These are phyloP conservation scores for Cebidichthys violaceus DNA, from an alignment of 2,113 vertebrate genomes.

Conservation along the genomic window DNA sequence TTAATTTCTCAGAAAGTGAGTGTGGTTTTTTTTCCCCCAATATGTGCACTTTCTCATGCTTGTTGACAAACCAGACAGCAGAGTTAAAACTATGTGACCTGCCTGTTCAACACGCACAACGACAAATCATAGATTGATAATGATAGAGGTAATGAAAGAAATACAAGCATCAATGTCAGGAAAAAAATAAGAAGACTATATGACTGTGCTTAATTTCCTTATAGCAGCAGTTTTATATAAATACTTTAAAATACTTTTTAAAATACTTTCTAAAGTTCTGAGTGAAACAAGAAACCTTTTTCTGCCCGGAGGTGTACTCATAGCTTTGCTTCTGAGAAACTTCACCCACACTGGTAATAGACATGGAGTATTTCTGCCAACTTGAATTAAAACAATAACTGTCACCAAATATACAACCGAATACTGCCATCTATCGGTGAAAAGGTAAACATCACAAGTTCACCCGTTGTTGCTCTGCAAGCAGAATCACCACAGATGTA, in stretches of 20 bases:
- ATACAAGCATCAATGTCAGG: background rate
- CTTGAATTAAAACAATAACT: background rate
- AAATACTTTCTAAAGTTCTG: background rate
- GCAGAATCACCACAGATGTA: background rate
- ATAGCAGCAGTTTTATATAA: background rate
- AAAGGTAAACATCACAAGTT: background rate
- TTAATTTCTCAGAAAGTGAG: conserved; percentile 56
- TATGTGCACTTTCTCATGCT: background rate
- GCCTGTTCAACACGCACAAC: background rate
- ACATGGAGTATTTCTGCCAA: background rate
- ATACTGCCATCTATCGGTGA: conserved; percentile 54
- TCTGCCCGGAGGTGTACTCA: background rate
- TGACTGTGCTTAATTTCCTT: background rate
- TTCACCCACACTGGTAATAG: background rate
- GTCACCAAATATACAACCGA: conserved; percentile 1
- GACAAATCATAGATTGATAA: background rate
- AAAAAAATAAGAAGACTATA: background rate
- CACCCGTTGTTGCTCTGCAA: background rate
- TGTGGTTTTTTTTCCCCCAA: background rate
- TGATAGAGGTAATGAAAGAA: background rate
- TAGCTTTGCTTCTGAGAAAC: background rate
- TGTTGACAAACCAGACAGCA: background rate
- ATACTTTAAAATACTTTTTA: no score
- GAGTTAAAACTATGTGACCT: background rate
- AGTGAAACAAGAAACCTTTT: background rate